phyloP scores from a whole-genome alignment of 2,797 vertebrate species.

The Syngnathus acus region DNA sequence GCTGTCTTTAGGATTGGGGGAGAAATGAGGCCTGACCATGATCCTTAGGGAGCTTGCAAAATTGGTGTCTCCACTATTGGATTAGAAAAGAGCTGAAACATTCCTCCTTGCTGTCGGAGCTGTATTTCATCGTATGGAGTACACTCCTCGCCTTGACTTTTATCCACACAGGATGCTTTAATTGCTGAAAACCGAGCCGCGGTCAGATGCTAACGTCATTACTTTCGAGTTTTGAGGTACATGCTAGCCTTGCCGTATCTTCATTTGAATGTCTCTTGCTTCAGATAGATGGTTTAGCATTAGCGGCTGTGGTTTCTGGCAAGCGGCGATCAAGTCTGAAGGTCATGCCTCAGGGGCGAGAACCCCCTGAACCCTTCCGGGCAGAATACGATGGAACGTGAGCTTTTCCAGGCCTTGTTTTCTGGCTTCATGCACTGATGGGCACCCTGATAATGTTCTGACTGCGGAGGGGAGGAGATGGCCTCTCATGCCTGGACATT shows the following conservation, averaged over 20 bases:
- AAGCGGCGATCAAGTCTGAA: slow-evolving; percentile 38
- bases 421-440: slow-evolving; percentile 54
- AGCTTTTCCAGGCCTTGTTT: slow-evolving; percentile 47
- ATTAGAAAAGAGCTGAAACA: slow-evolving; percentile 37
- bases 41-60: slow-evolving; percentile 47
- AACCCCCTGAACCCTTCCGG: slow-evolving; percentile 42
- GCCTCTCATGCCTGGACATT: slow-evolving; percentile 56
- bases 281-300: slow-evolving; percentile 41
- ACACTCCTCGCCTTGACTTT: slow-evolving; percentile 16
- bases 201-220: slow-evolving; percentile 54
- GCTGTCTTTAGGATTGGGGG: slow-evolving; percentile 54
- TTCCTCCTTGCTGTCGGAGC: slow-evolving; percentile 39
- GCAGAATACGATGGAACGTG: slow-evolving; percentile 40
- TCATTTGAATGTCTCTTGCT: slow-evolving; percentile 39
- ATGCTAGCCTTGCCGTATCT: slow-evolving; percentile 27
- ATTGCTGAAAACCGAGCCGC: slow-evolving; percentile 48
- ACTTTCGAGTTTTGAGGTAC: slow-evolving; percentile 37
- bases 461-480: slow-evolving; percentile 54
- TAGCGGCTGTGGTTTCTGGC: slow-evolving; percentile 42
- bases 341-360: slow-evolving; percentile 37
- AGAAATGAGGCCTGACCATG: slow-evolving; percentile 54
- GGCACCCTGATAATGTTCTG: slow-evolving; percentile 53
- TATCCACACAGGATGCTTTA: slow-evolving; percentile 26
- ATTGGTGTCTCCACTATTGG: slow-evolving; percentile 43
- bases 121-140: slow-evolving; percentile 33